These are phyloP conservation scores for Meriones psammophilus DNA, from an alignment of 2,797 vertebrate genomes.

Conservation along the genomic window DNA sequence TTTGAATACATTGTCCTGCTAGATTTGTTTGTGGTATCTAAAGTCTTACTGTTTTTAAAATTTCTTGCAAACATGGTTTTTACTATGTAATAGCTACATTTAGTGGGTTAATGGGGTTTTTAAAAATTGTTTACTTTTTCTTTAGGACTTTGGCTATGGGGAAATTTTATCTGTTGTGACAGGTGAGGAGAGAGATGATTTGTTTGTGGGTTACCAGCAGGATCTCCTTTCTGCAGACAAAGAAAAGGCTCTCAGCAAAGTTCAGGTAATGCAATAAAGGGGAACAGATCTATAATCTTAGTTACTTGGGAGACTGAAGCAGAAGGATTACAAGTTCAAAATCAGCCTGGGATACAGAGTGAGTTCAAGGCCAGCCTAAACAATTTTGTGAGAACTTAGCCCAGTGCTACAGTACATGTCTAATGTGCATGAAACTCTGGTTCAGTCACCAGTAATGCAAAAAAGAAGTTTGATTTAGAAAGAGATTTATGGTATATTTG, in stretches of 20 bases:
- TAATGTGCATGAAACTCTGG: not conserved
- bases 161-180: conserved; percentile 29
- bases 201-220: conserved; percentile 11
- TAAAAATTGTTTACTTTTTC: conserved; percentile 32
- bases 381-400: not conserved
- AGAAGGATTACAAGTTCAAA: not conserved
- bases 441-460: not conserved
- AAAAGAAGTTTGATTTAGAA: not conserved
- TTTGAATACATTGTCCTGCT: conserved; percentile 31
- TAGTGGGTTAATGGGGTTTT: not conserved
- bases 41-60: not conserved
- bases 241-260: conserved; percentile 37
- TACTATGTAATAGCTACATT: conserved; percentile 19
- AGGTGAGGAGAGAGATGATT: conserved; percentile 41
- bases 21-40: not conserved
- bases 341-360: not conserved
- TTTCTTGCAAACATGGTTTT: conserved; percentile 65
- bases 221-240: conserved; percentile 53
- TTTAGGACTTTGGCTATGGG: conserved; percentile 66
- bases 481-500: not conserved
- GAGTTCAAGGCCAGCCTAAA: not conserved
- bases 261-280: conserved; percentile 70
- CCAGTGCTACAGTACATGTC: not conserved
- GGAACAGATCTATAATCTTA: not conserved
- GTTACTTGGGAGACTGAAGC: not conserved